Evolutionary conservation across 2,113 vertebrate species (phyloP).

Genomic region (Eubucco bourcierii): DNA sequence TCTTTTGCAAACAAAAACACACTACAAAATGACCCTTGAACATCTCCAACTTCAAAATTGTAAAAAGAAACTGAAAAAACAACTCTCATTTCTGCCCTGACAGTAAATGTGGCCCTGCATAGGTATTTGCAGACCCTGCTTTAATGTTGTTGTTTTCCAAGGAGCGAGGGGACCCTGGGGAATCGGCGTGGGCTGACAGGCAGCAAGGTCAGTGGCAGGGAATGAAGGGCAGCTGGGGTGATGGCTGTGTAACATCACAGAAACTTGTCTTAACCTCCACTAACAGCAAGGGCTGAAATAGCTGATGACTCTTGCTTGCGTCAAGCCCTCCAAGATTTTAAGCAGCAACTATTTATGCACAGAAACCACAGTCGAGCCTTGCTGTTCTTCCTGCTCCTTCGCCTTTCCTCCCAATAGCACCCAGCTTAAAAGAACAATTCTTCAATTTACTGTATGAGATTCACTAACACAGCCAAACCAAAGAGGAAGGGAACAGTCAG

Average conservation of each 20-base stretch:
- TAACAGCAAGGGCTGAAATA: constrained; percentile 35
- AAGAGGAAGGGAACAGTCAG: background rate
- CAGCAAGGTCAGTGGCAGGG: background rate
- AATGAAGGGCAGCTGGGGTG: background rate
- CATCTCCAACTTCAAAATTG: background rate
- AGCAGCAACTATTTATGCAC: background rate
- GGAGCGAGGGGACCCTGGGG: background rate
- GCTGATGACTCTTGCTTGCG: constrained; percentile 11
- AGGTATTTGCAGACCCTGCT: background rate
- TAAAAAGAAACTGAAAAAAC: background rate
- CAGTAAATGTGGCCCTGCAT: background rate
- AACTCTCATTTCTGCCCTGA: background rate
- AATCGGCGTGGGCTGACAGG: background rate
- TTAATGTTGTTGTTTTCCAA: accelerated
- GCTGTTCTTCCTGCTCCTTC: background rate
- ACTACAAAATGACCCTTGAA: background rate
- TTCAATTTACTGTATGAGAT: background rate
- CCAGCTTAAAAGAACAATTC: background rate
- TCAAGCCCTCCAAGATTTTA: background rate
- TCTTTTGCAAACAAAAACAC: background rate
- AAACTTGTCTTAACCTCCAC: background rate
- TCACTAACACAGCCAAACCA: background rate
- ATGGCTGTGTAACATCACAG: background rate
- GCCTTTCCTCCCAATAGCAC: background rate
- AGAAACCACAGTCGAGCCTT: background rate